Evolutionary conservation across 2,888 invertebrate species (phyloP).

Genomic region (Pammene fasciana): DNA sequence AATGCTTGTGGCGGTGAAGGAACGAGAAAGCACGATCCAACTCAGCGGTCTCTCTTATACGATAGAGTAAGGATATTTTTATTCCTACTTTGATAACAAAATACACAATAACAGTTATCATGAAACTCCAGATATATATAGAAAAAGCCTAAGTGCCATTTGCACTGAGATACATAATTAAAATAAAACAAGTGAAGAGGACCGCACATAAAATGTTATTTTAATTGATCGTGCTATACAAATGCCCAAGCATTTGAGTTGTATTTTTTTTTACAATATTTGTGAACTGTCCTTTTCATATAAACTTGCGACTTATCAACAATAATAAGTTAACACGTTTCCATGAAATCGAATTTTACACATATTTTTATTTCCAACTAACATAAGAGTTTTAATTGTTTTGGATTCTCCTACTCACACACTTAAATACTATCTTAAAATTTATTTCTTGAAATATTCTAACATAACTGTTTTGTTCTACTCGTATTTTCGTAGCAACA

Average conservation of each 20-base stretch:
- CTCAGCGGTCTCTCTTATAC: constrained; percentile 83
- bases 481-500: too few relatives aligned
- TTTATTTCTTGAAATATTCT: background rate
- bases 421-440: background rate
- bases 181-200: constrained; percentile 45
- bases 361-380: constrained; percentile 10
- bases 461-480: background rate
- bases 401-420: constrained; percentile 18
- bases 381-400: constrained; percentile 24
- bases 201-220: constrained; percentile 55
- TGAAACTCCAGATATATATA: background rate
- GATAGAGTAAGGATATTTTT: constrained; percentile 76
- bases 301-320: constrained; percentile 28
- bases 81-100: constrained; percentile 36
- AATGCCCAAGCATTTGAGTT: constrained; percentile 65
- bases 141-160: background rate
- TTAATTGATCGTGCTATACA: constrained; percentile 62
- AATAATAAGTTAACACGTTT: constrained; percentile 20
- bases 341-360: constrained; percentile 28
- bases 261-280: constrained; percentile 34
- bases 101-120: constrained; percentile 10
- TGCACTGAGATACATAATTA: background rate
- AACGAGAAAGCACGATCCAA: constrained; percentile 85
- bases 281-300: constrained; percentile 47
- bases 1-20: constrained; percentile 94